Evolutionary conservation across 2,888 invertebrate species (phyloP).

Genomic region (Lasioglossum villosulum): DNA sequence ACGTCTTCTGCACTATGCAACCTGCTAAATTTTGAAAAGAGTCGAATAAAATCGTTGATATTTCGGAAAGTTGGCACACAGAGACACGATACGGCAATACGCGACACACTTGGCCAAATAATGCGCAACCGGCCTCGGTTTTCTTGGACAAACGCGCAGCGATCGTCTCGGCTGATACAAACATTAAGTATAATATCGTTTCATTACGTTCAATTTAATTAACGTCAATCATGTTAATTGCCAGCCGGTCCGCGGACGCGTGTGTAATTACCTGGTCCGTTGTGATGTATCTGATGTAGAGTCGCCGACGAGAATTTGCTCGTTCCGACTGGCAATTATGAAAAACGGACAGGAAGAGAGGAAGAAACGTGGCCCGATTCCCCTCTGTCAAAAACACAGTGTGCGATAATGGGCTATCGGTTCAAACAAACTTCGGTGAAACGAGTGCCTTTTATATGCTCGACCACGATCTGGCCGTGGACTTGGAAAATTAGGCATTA

Average conservation of each 20-base stretch:
- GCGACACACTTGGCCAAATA: not conserved
- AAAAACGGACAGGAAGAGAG: constrained; percentile 11
- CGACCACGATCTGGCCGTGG: not conserved
- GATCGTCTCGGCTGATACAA: constrained; percentile 49
- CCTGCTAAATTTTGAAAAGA: not conserved
- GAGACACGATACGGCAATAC: not conserved
- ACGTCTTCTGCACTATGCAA: not conserved
- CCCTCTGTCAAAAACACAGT: not conserved
- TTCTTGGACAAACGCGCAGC: not conserved
- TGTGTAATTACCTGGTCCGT: constrained; percentile 46
- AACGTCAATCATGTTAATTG: constrained; percentile 62
- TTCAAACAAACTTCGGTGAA: not conserved
- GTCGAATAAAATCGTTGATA: not conserved
- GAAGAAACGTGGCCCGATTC: constrained; percentile 2
- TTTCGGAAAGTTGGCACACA: not conserved
- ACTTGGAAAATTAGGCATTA: not conserved
- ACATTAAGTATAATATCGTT: constrained; percentile 43
- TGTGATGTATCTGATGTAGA: constrained; percentile 36
- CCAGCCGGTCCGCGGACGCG: constrained; percentile 32
- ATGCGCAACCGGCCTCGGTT: not conserved
- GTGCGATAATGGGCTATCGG: not conserved
- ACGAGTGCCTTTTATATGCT: not conserved
- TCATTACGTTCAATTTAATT: constrained; percentile 57
- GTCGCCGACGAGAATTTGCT: constrained; percentile 39
- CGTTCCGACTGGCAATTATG: constrained; percentile 40